Evolutionary conservation across 2,797 vertebrate species (phyloP), one percentile per base, ranked within the genome.

Genomic region (Loris lydekkerianus): DNA sequence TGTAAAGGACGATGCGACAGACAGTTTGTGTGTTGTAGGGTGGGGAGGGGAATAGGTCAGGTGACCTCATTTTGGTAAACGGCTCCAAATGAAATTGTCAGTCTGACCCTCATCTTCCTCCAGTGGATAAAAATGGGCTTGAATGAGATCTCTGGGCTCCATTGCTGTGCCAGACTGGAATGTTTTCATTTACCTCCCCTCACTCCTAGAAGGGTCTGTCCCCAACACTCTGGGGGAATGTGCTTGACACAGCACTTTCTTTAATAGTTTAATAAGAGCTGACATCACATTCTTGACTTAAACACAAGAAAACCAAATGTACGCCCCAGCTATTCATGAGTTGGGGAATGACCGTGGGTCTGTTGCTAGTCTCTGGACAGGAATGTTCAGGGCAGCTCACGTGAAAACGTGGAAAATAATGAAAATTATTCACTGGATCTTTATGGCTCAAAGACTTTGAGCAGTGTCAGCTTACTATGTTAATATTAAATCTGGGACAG

Each of bases 351-450:
- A 76, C 83, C 78, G 76, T 77, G 85, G 84, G 90, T 93, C 49
- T 80, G 86, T 89, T 92, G 34, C 91, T 95, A 91, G 63, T 73
- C 83, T 97, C 88, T 95, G 94, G 97, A 58, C 56, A 88, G 84
- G 63, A 37, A 40, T 91, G 31, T 73, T 97, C 89, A 95, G 73
- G 75, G 21, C 56, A 95, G 91, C 83, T 90, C 72, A 94, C 91
- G 70, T 90, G 84, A 97, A 93, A 98, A 92, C 80, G 49, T 94
- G 60, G 88, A 96, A 95, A 97, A 96, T 86, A 60, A 93, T 77
- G 97, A 63, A 96, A 96, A 96, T 93, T 97, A 81, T 90, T 95
- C 76, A 49, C 69, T 97, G 78, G 73, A 72, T 89, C 95, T 98
- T 97, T 58, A 70, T 86, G 97, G 93, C 65, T 93, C 49, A 20